Base-by-base conservation (phyloP, 2,797 vertebrate species). In the Enteromius viviparus region DNA sequence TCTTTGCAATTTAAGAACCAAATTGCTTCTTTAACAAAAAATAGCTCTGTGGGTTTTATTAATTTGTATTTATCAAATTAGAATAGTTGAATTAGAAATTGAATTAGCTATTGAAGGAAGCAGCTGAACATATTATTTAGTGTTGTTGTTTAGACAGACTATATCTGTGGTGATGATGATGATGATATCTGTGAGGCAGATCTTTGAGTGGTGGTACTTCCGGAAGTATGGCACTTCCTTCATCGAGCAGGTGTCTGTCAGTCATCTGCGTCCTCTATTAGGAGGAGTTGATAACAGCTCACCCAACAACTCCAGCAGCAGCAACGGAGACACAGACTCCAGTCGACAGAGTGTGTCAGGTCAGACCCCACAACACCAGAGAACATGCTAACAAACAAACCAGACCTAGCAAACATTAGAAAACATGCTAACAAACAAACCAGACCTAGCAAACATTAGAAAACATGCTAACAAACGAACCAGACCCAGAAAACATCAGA, bases 161-260 rank as follows among this genome's bases (percentile, higher is more conserved):
- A 5, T 3, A 15, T 0, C 37, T 4, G 5, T 47, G 68, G 8
- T 47, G 3, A 19, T 47, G n/a, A 19, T 70, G 11, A 49, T 76
- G 66, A 9, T 8, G 51, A 21, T 75, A 3, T 51, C 2, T 23
- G 40, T 17, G 78, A 53, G 58, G 23, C 80, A 99, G 98, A 99
- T 99, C 94, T 99, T 99, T 93, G 98, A 99, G 92, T 99, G 98
- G 98, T 99, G 98, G 98, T 99, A 99, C 91, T 99, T 99, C 94
- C 96, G 98, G 87, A 99, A 99, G 90, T 99, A 99, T 87, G 98
- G 97, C 66, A 99, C 97, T 0, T 99, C 98, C 21, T 99, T 98
- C 94, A 99, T 99, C 89, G 98, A 99, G 93, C 98, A 98, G 94
- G 98, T 99, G 90, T 99, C 98, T 79, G 98, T 99, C 88, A 99